Conservation (phyloP, 1,140 invertebrate species). For the Drosophila melanica region DNA sequence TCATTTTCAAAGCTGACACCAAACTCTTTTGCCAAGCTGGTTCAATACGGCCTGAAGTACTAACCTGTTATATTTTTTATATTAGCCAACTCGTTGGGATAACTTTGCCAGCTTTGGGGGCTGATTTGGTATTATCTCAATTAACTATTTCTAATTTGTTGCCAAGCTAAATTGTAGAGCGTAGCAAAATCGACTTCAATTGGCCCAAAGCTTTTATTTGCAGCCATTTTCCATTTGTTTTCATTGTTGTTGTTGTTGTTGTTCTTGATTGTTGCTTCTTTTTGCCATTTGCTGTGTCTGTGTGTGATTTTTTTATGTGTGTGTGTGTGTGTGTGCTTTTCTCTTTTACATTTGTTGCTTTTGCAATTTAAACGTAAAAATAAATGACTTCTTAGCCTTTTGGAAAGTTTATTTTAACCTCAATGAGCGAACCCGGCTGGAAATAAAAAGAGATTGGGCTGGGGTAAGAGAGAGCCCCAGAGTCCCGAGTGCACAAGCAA, state of each 20-base stretch:
- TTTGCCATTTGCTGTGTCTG: constrained; percentile 21
- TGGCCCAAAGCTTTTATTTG: constrained; percentile 32
- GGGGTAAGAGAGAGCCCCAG: constrained; percentile 2
- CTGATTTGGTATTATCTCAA: neutral
- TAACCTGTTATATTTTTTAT: too few species aligned
- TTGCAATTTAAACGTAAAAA: constrained; percentile 75
- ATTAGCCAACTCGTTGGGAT: neutral
- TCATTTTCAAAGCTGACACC: neutral
- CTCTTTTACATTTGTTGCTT: constrained; percentile 64
- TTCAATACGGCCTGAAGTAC: too few species aligned
- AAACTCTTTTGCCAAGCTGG: too few species aligned
- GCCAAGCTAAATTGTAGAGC: constrained; percentile 12
- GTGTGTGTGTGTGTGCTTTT: constrained; percentile 12
- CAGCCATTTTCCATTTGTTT: constrained; percentile 33
- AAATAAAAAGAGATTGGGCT: constrained; percentile 1
- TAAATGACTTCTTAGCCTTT: constrained; percentile 78
- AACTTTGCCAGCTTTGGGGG: neutral
- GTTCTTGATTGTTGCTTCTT: constrained; percentile 49
- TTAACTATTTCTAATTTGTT: neutral
- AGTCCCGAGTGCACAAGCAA: constrained; percentile 69
- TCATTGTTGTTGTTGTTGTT: constrained; percentile 50
- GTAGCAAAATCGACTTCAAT: constrained; percentile 17
- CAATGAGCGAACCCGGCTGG: constrained; percentile 27
- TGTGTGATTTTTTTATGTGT: constrained; percentile 8
- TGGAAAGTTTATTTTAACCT: constrained; percentile 80